Conservation (phyloP, 2,797 vertebrate species). For the Otolemur crassicaudatus region DNA sequence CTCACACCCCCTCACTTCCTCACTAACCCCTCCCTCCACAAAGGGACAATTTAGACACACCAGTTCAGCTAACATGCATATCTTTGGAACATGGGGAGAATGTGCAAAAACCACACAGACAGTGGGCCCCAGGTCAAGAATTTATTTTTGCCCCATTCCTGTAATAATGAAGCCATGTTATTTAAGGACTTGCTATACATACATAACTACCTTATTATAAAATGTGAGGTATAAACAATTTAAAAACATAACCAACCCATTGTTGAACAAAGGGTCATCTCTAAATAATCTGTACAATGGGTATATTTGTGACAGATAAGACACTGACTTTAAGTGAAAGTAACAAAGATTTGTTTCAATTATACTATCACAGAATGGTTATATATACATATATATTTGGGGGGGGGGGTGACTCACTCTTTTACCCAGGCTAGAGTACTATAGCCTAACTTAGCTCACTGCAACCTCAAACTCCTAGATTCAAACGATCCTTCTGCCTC, state of each 20-base stretch:
- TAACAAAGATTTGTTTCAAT: conserved; percentile 28
- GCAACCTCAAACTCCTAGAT: too few species aligned
- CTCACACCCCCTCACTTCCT: not conserved
- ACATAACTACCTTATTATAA: conserved; percentile 16
- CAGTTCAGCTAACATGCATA: not conserved
- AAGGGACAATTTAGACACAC: not conserved
- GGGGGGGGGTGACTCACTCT: too few species aligned
- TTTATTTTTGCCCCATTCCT: not conserved
- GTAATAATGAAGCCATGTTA: not conserved
- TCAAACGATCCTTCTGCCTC: too few species aligned
- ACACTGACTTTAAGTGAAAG: not conserved
- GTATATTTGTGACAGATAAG: not conserved
- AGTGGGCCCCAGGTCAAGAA: not conserved
- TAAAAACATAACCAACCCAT: conserved; percentile 44
- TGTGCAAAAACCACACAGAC: not conserved
- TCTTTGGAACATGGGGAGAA: not conserved
- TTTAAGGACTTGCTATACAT: not conserved
- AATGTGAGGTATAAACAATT: not conserved
- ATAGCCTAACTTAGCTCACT: too few species aligned
- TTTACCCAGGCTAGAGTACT: too few species aligned
- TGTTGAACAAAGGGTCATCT: conserved; percentile 19
- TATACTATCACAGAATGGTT: not conserved
- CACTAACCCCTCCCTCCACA: not conserved
- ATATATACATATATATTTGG: too few species aligned
- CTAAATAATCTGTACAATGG: conserved; percentile 8